Evolutionary conservation across 1,140 invertebrate species (phyloP).

Genomic region (Lordiphosa clarofinis): DNA sequence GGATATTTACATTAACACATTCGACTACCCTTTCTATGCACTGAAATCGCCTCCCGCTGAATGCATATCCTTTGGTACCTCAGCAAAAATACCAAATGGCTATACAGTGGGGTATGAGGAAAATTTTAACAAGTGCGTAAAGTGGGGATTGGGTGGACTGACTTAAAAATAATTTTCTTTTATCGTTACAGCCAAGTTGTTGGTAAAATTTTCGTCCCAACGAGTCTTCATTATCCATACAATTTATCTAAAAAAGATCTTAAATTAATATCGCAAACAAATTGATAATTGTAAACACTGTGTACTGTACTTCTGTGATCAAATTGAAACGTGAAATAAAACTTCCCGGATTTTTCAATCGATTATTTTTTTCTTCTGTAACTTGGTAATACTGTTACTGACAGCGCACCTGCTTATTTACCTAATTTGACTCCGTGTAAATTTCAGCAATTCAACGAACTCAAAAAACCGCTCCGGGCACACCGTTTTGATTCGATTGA

Average conservation of each 20-base stretch:
- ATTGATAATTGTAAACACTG: not conserved
- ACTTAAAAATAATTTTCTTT: no score
- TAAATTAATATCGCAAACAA: constrained; percentile 2
- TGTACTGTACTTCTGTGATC: no score
- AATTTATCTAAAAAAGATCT: constrained; percentile 70
- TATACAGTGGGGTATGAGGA: constrained; percentile 71
- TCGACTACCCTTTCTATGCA: constrained; percentile 74
- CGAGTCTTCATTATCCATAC: constrained; percentile 68
- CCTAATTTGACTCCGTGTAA: no score
- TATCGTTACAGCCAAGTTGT: constrained; percentile 30
- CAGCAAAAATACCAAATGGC: constrained; percentile 48
- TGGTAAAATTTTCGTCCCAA: constrained; percentile 67
- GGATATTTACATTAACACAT: constrained; percentile 73
- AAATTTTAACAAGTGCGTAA: constrained; percentile 41
- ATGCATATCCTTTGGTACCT: constrained; percentile 36
- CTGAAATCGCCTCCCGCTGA: constrained; percentile 42
- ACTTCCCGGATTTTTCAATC: no score
- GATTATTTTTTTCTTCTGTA: no score
- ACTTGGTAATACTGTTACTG: no score
- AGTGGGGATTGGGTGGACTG: no score
- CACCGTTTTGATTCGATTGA: no score
- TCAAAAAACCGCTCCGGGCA: no score
- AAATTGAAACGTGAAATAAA: no score
- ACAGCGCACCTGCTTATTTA: no score
- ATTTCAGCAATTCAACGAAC: no score